Conservation (phyloP, 2,113 vertebrate species). For the Desmodus rotundus region DNA sequence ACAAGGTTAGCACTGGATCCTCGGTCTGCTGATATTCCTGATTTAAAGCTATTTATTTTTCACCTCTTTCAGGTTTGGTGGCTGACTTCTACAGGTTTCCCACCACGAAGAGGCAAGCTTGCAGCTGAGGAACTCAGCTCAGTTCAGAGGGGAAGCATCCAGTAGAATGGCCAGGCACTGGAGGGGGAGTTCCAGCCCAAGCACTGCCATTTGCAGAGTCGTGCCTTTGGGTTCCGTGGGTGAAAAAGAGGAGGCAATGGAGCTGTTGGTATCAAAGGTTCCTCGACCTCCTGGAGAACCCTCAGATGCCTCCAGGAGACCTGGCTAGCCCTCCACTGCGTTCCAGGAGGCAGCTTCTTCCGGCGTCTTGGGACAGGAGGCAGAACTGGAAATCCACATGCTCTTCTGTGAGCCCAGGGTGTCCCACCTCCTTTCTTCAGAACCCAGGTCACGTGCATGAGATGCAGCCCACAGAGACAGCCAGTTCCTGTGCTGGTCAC, state of each 20-base stretch:
- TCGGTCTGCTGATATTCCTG: neutral
- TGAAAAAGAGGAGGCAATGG: neutral
- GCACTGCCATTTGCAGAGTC: neutral
- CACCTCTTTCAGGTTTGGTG: neutral
- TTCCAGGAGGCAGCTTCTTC: neutral
- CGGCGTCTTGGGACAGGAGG: neutral
- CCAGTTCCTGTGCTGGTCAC: neutral
- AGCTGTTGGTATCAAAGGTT: neutral
- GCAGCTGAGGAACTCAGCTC: neutral
- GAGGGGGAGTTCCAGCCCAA: too few relatives aligned
- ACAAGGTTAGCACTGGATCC: neutral
- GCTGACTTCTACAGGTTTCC: neutral
- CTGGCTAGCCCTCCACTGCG: neutral
- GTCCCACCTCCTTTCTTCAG: neutral
- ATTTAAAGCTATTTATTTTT: neutral
- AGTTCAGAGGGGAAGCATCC: neutral
- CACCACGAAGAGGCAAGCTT: neutral
- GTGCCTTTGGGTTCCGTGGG: neutral
- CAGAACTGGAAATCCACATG: neutral
- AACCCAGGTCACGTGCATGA: neutral
- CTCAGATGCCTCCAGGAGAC: neutral
- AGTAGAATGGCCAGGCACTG: too few relatives aligned
- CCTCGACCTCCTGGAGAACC: neutral
- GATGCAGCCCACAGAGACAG: neutral
- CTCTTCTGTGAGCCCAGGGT: neutral